Percentiles rank a stretch among this genome's conserved stretches.
Evolutionary conservation across 2,113 vertebrate genomes (phyloP).

Genomic region (Scomber scombrus): DNA sequence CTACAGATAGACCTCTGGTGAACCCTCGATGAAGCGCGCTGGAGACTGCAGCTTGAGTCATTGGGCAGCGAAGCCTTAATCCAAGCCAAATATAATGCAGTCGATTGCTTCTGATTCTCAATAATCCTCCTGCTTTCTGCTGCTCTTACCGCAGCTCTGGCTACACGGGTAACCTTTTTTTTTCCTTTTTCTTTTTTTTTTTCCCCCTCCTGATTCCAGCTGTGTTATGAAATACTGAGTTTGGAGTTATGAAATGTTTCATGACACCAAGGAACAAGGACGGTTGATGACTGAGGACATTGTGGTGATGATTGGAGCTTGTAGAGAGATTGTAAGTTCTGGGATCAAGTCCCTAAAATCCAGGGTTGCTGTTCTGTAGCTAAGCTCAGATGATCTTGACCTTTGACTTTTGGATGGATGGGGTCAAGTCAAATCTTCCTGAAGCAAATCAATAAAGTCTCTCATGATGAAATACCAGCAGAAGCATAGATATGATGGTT

Average conservation of each 20-base stretch:
- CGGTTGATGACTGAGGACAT: background rate
- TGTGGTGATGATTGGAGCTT: too few species aligned
- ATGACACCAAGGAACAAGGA: too few species aligned
- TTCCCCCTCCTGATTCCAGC: conserved; percentile 4
- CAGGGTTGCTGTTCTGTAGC: background rate
- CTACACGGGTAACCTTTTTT: conserved; percentile 25
- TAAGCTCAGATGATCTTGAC: conserved; percentile 1
- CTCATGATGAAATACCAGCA: background rate
- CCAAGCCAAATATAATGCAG: conserved; percentile 47
- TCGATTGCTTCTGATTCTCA: conserved; percentile 26
- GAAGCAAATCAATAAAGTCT: conserved; percentile 9
- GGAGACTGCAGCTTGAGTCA: conserved; percentile 50
- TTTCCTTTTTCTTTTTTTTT: too few species aligned
- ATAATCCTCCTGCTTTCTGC: conserved; percentile 47
- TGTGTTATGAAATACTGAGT: conserved; percentile 33
- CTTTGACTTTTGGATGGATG: background rate
- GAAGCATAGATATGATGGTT: too few species aligned
- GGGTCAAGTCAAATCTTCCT: background rate
- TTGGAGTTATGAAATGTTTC: background rate
- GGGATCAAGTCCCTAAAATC: background rate
- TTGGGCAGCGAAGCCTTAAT: conserved; percentile 43
- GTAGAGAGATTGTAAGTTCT: too few species aligned
- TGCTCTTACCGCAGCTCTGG: conserved; percentile 34
- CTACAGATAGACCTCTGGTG: conserved; percentile 39
- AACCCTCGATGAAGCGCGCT: conserved; percentile 28